A percentile compares a stretch with the other conserved stretches of the same genome.
Evolutionary conservation across 2,113 vertebrate genomes (phyloP).

Genomic region (Bujurquina vittata): DNA sequence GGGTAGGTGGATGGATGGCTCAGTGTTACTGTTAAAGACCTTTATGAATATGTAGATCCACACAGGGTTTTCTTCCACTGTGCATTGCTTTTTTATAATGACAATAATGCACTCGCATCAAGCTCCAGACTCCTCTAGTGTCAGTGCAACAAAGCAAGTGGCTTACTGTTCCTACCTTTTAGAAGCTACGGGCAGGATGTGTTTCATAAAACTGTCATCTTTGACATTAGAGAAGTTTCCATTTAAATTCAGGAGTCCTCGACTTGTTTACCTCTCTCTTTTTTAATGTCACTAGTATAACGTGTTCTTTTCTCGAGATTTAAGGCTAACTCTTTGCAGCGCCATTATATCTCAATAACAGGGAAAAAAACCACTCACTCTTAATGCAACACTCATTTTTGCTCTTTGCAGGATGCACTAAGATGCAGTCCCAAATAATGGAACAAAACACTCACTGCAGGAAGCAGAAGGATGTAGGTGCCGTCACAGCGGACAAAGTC

Average conservation of each 20-base stretch:
- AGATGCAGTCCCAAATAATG: neutral
- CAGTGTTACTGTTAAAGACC: too few species aligned
- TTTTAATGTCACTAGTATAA: neutral
- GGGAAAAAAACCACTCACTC: neutral
- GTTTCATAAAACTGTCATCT: neutral
- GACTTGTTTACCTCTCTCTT: neutral
- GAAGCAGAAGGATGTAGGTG: neutral
- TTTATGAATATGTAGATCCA: too few species aligned
- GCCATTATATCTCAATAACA: neutral
- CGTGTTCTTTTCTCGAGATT: neutral
- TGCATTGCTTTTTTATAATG: neutral
- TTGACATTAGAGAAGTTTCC: neutral
- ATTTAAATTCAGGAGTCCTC: neutral
- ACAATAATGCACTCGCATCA: too few species aligned
- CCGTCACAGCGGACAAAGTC: conserved; percentile 31
- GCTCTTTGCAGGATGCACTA: neutral
- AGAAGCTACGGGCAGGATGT: neutral
- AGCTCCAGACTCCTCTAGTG: too few species aligned
- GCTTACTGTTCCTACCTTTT: neutral
- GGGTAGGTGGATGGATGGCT: too few species aligned
- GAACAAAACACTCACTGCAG: neutral
- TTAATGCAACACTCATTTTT: neutral
- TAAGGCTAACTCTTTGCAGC: neutral
- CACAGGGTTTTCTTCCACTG: too few species aligned
- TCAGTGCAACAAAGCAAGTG: too few species aligned